Evolutionary conservation across 2,888 invertebrate species (phyloP).

Genomic region (Apamea sordens): DNA sequence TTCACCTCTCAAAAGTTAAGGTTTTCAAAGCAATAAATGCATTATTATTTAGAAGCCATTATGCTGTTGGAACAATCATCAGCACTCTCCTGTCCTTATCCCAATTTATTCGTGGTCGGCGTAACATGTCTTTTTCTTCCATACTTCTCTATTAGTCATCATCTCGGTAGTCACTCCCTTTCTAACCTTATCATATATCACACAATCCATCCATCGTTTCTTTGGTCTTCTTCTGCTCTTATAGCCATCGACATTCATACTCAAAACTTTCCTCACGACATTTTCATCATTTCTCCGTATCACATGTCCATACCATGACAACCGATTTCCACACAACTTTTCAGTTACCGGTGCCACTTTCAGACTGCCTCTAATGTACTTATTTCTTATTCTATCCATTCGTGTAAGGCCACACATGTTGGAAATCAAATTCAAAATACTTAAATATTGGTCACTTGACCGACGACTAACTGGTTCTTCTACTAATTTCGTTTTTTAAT

Average conservation of each 20-base stretch:
- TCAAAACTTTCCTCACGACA: too few species aligned
- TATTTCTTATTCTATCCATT: not conserved
- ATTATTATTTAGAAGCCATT: not conserved
- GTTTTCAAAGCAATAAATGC: not conserved
- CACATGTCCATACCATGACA: too few species aligned
- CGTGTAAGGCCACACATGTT: not conserved
- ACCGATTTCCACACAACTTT: not conserved
- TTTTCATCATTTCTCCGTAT: too few species aligned
- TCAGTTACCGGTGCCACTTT: not conserved
- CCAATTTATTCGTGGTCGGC: not conserved
- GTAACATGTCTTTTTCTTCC: too few species aligned
- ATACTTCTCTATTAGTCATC: too few species aligned
- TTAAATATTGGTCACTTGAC: not conserved
- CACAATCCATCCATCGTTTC: too few species aligned
- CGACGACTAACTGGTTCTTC: too few species aligned
- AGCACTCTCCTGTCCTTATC: not conserved
- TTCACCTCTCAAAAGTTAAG: too few species aligned
- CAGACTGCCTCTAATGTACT: not conserved
- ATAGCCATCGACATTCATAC: too few species aligned
- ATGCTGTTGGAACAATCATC: not conserved
- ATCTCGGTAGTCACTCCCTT: too few species aligned
- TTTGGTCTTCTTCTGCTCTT: too few species aligned
- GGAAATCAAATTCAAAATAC: not conserved
- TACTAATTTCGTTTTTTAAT: not conserved
- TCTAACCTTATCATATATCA: too few species aligned